These are phyloP conservation scores for Ptilodon capucinus DNA, from an alignment of 2,888 invertebrate genomes.

Conservation along the genomic window DNA sequence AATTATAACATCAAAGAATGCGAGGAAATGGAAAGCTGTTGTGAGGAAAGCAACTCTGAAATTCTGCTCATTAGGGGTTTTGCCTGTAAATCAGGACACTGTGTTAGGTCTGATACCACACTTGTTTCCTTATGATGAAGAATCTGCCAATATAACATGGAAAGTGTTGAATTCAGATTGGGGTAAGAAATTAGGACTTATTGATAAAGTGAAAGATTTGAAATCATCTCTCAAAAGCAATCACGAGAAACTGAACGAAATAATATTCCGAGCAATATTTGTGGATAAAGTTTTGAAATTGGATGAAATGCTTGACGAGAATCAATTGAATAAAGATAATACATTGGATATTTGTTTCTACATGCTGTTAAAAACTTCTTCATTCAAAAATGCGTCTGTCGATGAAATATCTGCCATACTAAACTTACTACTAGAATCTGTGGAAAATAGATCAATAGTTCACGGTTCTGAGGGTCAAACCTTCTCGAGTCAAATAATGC, in stretches of 20 bases:
- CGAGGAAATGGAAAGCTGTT: constrained; percentile 67
- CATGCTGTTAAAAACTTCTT: constrained; percentile 70
- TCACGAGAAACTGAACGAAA: constrained; percentile 46
- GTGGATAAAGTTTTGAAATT: constrained; percentile 46
- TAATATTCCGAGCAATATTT: constrained; percentile 60
- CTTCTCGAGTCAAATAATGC: constrained; percentile 55
- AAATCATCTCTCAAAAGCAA: constrained; percentile 43
- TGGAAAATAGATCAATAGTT: constrained; percentile 60
- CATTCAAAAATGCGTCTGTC: constrained; percentile 57
- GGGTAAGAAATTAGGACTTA: constrained; percentile 58
- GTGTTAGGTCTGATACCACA: constrained; percentile 84
- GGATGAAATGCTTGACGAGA: constrained; percentile 52
- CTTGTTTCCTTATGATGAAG: constrained; percentile 79
- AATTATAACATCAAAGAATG: constrained; percentile 71
- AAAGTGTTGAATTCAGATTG: constrained; percentile 63
- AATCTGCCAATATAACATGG: constrained; percentile 52
- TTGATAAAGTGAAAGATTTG: constrained; percentile 35
- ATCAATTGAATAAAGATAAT: constrained; percentile 50
- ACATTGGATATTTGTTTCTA: constrained; percentile 62
- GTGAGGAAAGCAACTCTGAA: constrained; percentile 65
- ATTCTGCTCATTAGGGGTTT: constrained; percentile 66
- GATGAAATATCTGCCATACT: constrained; percentile 65
- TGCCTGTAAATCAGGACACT: constrained; percentile 80
- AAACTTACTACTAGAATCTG: constrained; percentile 66
- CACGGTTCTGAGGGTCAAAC: constrained; percentile 45